These are phyloP conservation scores for Drosophila acutilabella DNA, from an alignment of 2,888 invertebrate species.

Conservation along the genomic window DNA sequence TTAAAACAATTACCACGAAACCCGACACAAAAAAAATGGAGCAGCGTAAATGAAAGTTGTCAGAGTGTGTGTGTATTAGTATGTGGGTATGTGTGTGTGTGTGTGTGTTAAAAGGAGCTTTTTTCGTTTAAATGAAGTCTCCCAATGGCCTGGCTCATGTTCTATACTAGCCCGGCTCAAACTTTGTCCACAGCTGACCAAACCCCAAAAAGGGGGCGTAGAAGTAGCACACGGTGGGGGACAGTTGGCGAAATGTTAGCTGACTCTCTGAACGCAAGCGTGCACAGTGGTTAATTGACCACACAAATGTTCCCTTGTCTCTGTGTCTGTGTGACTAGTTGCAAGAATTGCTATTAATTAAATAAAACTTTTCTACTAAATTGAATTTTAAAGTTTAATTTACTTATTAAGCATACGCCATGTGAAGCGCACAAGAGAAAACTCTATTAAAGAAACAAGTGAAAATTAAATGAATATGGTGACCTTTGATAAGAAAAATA, in stretches of 20 bases:
- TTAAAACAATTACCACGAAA: slow-evolving; percentile 77
- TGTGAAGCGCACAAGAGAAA: background rate
- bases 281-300: slow-evolving; percentile 69
- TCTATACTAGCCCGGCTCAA: slow-evolving; percentile 19
- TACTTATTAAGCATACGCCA: slow-evolving; percentile 28
- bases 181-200: slow-evolving; percentile 46
- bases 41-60: slow-evolving; percentile 52
- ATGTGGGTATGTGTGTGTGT: slow-evolving; percentile 6
- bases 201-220: background rate
- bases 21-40: slow-evolving; percentile 45
- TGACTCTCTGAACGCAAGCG: slow-evolving; percentile 26
- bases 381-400: slow-evolving; percentile 35
- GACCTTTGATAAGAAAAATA: no score
- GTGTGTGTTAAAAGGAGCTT: slow-evolving; percentile 41
- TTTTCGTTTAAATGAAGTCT: slow-evolving; percentile 67
- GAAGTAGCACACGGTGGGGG: background rate
- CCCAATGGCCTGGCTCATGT: slow-evolving; percentile 38
- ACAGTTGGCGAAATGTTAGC: slow-evolving; percentile 1
- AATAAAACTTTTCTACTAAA: slow-evolving; percentile 54
- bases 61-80: background rate
- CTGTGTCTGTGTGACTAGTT: slow-evolving; percentile 6
- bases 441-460: background rate
- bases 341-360: slow-evolving; percentile 58
- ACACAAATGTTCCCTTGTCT: slow-evolving; percentile 35
- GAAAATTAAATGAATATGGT: slow-evolving; percentile 3